Base-by-base conservation (phyloP, 2,888 invertebrate species). In the Cylloceria caligata region DNA sequence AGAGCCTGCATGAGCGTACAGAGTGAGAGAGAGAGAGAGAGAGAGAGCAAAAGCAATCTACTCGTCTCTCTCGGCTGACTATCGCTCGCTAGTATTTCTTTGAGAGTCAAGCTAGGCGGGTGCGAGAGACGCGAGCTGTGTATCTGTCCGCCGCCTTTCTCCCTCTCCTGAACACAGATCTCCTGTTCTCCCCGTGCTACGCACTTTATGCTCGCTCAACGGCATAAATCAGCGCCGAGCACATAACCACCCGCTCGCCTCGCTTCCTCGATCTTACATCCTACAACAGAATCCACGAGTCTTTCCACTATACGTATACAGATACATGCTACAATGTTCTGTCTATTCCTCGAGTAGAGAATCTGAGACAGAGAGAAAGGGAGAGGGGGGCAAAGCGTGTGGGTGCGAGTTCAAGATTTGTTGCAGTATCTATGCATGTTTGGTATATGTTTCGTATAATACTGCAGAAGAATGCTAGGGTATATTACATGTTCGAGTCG, bases 121-220 rank as follows among this genome's bases (percentile, higher is more conserved):
- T 34, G 21, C 67, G 21, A 62, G 62, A 65, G 21, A 49, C 24
- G 49, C 67, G 42, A 62, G 24, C 69, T 55, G 21, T 52, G 34
- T 73, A 57, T 81, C 72, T 62, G 45, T 67, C 74, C 67, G 47
- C 75, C 71, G 62, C 60, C 71, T 55, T 49, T 64, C n/a, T 65
- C 49, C 47, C 55, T 19, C 71, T 72, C 67, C 24, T 9, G 19
- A 60, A 3, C 60, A 19, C 79, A 82, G 81, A 72, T 86, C 84
- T 77, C 84, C 83, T 83, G 82, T 83, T 87, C 83, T 81, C 81
- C 79, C 82, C 77, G 84, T 81, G 87, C 87, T 87, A 90, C 88
- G 89, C 88, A 87, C 86, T 91, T 91, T 89, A 89, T 88, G 88
- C 86, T 83, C 88, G 84, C 77, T 87, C 85, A 86, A 85, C 80